These are phyloP conservation scores for Siniperca chuatsi DNA, from an alignment of 2,113 vertebrate species.

Conservation along the genomic window DNA sequence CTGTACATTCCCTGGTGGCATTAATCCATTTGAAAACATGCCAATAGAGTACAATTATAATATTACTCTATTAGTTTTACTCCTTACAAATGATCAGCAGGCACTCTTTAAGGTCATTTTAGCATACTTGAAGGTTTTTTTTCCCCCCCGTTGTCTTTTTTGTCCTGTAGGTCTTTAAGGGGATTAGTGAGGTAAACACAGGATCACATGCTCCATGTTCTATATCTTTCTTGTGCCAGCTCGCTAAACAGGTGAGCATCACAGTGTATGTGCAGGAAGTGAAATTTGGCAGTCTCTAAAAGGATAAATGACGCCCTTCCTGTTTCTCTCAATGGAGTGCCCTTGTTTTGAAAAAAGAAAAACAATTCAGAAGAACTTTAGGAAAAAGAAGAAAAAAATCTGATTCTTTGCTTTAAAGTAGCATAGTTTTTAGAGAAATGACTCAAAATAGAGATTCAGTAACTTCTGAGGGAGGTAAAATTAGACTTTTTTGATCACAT, in stretches of 20 bases:
- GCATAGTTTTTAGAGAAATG: too few species aligned
- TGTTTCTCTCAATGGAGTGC: not conserved
- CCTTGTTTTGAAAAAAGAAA: not conserved
- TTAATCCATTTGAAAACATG: not conserved
- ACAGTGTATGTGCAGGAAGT: slow-evolving; percentile 29
- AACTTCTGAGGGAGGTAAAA: not conserved
- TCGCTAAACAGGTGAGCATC: slow-evolving; percentile 34
- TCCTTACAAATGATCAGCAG: not conserved
- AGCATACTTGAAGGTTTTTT: not conserved
- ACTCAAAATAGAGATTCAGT: too few species aligned
- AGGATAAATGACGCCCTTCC: not conserved
- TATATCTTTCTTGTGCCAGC: slow-evolving; percentile 56
- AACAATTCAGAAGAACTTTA: not conserved
- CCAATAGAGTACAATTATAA: not conserved
- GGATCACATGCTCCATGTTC: slow-evolving; percentile 53
- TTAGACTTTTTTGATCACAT: not conserved
- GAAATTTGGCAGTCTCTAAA: slow-evolving; percentile 19
- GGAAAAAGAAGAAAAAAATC: too few species aligned
- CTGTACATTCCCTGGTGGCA: not conserved
- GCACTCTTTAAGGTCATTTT: not conserved
- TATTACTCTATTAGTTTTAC: not conserved
- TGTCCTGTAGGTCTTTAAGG: slow-evolving; percentile 43
- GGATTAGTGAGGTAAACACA: slow-evolving; percentile 73
- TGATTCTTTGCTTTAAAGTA: too few species aligned
- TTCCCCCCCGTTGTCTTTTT: slow-evolving; percentile 16